A percentile compares a stretch with the other conserved stretches of the same genome.
Conservation (phyloP, 2,797 vertebrate species). For the Enteromius radiatus region DNA sequence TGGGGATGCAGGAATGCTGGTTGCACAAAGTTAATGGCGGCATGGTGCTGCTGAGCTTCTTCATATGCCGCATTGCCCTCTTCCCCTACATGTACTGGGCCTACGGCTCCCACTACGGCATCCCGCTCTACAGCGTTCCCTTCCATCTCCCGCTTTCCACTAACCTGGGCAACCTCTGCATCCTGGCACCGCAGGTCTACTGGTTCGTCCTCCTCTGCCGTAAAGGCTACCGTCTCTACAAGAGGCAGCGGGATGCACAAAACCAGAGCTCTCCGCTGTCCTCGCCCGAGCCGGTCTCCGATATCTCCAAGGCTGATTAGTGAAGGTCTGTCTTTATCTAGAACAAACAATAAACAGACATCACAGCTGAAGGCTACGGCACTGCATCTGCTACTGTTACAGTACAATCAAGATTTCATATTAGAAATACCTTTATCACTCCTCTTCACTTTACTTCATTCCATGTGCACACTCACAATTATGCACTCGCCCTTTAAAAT, state of each 20-base stretch:
- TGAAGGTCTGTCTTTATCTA: constrained; percentile 17
- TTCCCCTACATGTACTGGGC: constrained; percentile 97
- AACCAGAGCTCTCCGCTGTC: constrained; percentile 39
- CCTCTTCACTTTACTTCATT: constrained; percentile 5
- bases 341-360: constrained; percentile 3
- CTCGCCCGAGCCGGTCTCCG: constrained; percentile 49
- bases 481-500: constrained; percentile 35
- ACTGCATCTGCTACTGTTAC: constrained; percentile 54
- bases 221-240: constrained; percentile 89
- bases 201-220: constrained; percentile 94
- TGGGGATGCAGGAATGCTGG: constrained; percentile 87
- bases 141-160: constrained; percentile 87
- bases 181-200: constrained; percentile 95
- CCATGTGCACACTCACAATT: constrained; percentile 26
- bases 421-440: constrained; percentile 42
- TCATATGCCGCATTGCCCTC: constrained; percentile 91
- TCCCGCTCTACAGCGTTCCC: constrained; percentile 86
- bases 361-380: constrained; percentile 38
- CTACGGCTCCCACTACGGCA: constrained; percentile 83
- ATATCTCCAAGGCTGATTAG: constrained; percentile 66
- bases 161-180: constrained; percentile 88
- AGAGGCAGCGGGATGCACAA: constrained; percentile 66
- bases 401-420: constrained; percentile 50
- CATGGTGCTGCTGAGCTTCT: constrained; percentile 90
- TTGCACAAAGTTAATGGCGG: constrained; percentile 92